Evolutionary conservation across 2,797 vertebrate species (phyloP), one percentile per base, ranked within the genome.

Genomic region (Tadarida brasiliensis): DNA sequence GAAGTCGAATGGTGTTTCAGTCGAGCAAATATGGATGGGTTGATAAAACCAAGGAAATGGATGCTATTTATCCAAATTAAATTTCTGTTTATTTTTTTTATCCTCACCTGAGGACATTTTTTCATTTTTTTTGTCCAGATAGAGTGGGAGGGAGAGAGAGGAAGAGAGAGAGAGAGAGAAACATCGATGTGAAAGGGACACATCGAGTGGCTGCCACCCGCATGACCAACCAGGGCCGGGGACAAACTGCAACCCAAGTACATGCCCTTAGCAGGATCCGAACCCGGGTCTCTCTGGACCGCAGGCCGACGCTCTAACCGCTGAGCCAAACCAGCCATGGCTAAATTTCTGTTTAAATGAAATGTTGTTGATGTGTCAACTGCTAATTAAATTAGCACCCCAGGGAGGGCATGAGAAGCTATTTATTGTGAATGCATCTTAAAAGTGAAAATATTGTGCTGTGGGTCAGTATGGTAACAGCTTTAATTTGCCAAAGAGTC

Each of bases 381-480:
- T 94, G 65, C 61, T 97, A 47, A 95, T 96, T 97, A 96, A 96
- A 89, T 90, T 83, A n/a, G 54, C 97, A 92, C 65, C 10, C 28
- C 73, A 91, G 73, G 24, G 70, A 93, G 67, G 71, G 12, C 0
- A 5, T 81, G 71, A 95, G 97, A 96, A 95, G 68, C 74, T 95
- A 78, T 68, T 97, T 88, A 96, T 95, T 76, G 51, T 33, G 70
- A 96, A n/a, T 85, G 56, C 17, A 49, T 12, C 82, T 87, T 97
- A 88, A 90, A 94, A 97, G 83, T 59, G 35, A 59, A 96, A 98
- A 93, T 87, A 91, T 20, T 1, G 11, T 89, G 76, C 70, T 65
- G 59, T 74, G 26, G 89, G 71, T 97, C 94, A 14, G 49, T 76
- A n/a, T 0, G 70, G 95, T 93, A 89, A n/a, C 91, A 97, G 94